Base-by-base conservation (phyloP, 1,140 invertebrate genomes). In the Lasaia peninsularis region DNA sequence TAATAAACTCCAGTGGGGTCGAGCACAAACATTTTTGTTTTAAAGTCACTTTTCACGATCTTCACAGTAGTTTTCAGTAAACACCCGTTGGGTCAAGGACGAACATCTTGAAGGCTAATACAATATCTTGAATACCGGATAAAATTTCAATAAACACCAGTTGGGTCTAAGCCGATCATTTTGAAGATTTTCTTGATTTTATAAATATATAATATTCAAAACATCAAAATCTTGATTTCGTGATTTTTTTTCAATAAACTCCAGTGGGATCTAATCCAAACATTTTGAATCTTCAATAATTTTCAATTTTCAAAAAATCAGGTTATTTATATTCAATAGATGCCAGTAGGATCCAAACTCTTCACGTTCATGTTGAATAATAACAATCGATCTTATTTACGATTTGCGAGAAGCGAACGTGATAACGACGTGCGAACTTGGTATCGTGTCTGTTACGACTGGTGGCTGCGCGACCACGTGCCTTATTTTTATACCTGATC, bases 371-470 rank as follows among this genome's bases (percentile, higher is more conserved):
- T 88, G 60, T 71, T 71, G 67, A 76, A 77, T 65, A 76, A 61
- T 65, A 63, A 61, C 63, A 64, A 75, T 83, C 85, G 85, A 86
- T 86, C 75, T 88, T 83, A 75, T 80, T 86, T 84, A 86, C 82
- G 85, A 80, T 78, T 63, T 67, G 65, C 65, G 65, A 62, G 73
- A 72, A 28, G 69, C 71, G 62, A 52, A 56, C 59, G 63, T 58
- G 60, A 62, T 65, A 70, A 66, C 60, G 65, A 71, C 80, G 80
- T 87, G 71, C 72, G 64, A 69, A 70, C 78, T 56, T 44, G 52
- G 51, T 59, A 54, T 66, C 53, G 72, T 65, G 60, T 75, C 73
- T 75, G 72, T 76, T 54, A 60, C 71, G 79, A 86, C 82, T 87
- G 84, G 71, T 77, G 73, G 69, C 68, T 69, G 68, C 62, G 67